Evolutionary conservation across 2,888 invertebrate genomes (phyloP), one percentile per base, ranked within the genome.

Genomic region (Tachystola acroxantha): DNA sequence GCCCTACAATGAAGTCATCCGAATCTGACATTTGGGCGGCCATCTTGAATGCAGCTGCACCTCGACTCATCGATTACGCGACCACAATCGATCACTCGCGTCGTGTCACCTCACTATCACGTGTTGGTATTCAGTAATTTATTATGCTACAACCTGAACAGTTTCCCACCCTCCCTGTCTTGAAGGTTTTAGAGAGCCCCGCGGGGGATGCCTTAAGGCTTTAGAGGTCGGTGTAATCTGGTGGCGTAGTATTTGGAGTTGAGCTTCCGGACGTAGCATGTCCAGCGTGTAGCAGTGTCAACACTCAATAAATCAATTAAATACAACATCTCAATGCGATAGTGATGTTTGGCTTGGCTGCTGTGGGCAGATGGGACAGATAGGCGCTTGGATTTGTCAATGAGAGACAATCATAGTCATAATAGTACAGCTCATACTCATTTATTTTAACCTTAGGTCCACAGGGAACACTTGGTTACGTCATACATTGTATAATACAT

Each of bases 261-360:
- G 10, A 28, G 72, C 74, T 76, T 79, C 79, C 81, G 81, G 79
- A 72, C 60, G 61, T 53, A 44, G 37, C 35, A 35, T 60, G 55
- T 56, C 58, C 58, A 55, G 53, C 37, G 31, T 45, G 50, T 48
- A 69, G 70, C 69, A 60, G 47, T 65, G 79, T 81, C 80, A 78
- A 80, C 80, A 80, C 72, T 67, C 74, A 73, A 80, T 82, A 81
- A 80, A 82, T 81, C 82, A 79, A 81, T 81, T 81, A 82, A 54
- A 65, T 53, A 55, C 67, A 67, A 73, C 74, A 68, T 78, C 71
- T 70, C 57, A 55, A 56, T 62, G 24, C n/a, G 71, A 67, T 70
- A 72, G 53, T 43, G 45, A 26, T 49, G 53, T 51, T 54, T 51
- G 54, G 34, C 16, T 6, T 16, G 16, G 16, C 16, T 16, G 16